Percentiles rank a stretch among this genome's conserved stretches.
Evolutionary conservation across 2,113 vertebrate genomes (phyloP).

Genomic region (Lophotis ruficrista): DNA sequence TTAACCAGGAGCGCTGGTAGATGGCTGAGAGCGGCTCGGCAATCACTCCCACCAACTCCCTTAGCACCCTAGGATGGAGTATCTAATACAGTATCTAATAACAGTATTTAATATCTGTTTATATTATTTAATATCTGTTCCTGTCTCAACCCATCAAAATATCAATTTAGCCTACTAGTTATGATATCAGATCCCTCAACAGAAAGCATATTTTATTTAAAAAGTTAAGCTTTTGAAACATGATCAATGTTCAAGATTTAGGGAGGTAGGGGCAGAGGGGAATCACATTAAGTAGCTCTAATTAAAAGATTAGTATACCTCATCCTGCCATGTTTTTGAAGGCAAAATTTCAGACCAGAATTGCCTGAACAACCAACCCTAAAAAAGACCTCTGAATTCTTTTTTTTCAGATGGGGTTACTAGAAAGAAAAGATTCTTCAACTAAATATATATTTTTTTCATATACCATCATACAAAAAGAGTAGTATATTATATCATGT

Average conservation of each 20-base stretch:
- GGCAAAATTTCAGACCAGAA: not conserved
- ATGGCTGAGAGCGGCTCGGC: too few relatives aligned
- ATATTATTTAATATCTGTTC: not conserved
- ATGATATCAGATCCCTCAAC: not conserved
- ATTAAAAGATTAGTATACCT: not conserved
- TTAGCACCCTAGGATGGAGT: too few relatives aligned
- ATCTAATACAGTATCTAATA: too few relatives aligned
- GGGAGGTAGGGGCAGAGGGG: rapidly evolving
- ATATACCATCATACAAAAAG: not conserved
- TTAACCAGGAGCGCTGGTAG: too few relatives aligned
- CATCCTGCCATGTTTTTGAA: not conserved
- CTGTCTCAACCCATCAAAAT: conserved; percentile 8
- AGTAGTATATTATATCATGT: not conserved
- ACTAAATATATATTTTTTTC: not conserved
- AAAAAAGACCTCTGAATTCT: not conserved
- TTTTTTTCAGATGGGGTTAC: not conserved
- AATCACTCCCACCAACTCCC: too few relatives aligned
- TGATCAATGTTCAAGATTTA: not conserved
- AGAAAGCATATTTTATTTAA: not conserved
- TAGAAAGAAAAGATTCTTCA: not conserved
- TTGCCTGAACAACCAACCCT: not conserved
- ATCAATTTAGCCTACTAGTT: not conserved
- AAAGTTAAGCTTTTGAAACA: not conserved
- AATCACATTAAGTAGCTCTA: not conserved
- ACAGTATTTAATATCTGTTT: too few relatives aligned